Conservation (phyloP, 2,113 vertebrate species). For the Rallus limicola region DNA sequence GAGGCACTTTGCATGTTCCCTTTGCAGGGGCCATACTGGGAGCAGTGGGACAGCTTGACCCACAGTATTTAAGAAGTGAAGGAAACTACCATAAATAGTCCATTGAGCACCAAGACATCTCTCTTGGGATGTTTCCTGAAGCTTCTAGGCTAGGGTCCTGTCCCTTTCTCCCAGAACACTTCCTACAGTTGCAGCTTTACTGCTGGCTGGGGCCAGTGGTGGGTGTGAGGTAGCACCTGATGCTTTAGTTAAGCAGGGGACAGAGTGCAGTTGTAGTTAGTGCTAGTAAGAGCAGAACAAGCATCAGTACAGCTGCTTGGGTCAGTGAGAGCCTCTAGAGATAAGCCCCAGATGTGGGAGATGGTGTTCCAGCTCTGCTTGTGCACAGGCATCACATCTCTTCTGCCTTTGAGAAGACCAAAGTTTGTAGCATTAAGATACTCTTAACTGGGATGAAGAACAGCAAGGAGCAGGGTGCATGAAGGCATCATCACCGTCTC, state of each 20-base stretch:
- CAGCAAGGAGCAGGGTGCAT: fast-evolving
- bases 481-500: neutral
- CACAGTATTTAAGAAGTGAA: neutral
- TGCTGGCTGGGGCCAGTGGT: neutral
- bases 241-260: neutral
- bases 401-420: neutral
- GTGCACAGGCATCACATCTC: neutral
- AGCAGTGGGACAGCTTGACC: neutral
- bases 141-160: neutral
- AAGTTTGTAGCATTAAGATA: neutral
- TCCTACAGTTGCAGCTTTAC: neutral
- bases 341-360: neutral
- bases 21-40: neutral
- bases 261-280: neutral
- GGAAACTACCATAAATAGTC: neutral
- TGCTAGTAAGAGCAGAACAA: fast-evolving
- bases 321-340: neutral
- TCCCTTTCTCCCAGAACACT: neutral
- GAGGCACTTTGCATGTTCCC: neutral
- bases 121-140: neutral
- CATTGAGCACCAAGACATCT: neutral
- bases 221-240: neutral
- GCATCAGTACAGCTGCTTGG: neutral
- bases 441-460: neutral
- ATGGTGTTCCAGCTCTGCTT: neutral